Evolutionary conservation across 2,113 vertebrate species (phyloP), one percentile per base, ranked within the genome.

Genomic region (Etheostoma cragini): DNA sequence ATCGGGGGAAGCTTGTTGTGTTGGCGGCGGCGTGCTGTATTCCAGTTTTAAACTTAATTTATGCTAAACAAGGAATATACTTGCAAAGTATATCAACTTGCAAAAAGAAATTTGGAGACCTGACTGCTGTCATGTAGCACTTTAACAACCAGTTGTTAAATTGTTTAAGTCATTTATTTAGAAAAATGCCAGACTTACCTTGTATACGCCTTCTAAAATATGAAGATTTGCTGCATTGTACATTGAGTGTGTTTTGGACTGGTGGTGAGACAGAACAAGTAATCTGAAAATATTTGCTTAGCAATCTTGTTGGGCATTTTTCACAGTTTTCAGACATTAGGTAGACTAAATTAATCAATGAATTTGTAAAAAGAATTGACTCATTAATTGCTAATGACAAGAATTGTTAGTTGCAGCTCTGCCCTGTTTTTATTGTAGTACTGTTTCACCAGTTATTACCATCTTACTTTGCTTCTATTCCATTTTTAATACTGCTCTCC

Each of bases 401-500:
- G 13, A 24, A 17, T 66, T 0, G 0, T 22, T 33, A 46, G 17
- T 30, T 70, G 42, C 15, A 35, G 19, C 17, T 30, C n/a, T 49
- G 10, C 15, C 4, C 6, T 64, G n/a, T 73, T 53, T 49, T 60
- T 67, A 35, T 57, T 17, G 4, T n/a, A 24, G 5, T 21, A 6
- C 22, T 16, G 46, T 5, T 65, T 21, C 8, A 50, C 26, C 5
- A 19, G 42, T 62, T 47, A 17, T 16, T 15, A 19, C 3, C 1
- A 13, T 81, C 22, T 67, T 0, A 22, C 52, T 47, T 67, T 65
- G 5, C 16, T 76, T 14, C 47, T 54, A 66, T 82, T 38, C 67
- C 24, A 50, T 72, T 14, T 57, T 68, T n/a, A 66, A 45, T 67
- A 49, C 24, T 38, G n/a, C 58, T 62, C 70, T 38, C 47, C 38